Base-by-base conservation (phyloP, 2,797 vertebrate genomes). In the Hypotaenidia philippensis region DNA sequence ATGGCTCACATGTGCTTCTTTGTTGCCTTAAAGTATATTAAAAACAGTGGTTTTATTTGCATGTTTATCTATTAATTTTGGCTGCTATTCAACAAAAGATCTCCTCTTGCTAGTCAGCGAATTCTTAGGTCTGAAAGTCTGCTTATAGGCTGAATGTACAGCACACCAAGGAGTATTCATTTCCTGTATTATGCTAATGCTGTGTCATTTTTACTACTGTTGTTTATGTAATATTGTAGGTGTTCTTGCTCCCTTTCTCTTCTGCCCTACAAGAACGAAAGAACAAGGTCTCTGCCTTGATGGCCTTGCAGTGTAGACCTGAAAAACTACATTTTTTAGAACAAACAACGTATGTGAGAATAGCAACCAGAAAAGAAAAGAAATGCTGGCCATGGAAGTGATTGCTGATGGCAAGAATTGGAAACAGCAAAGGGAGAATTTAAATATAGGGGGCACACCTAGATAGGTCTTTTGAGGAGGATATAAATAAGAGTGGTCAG, bases 31-130 rank as follows among this genome's bases (percentile, higher is more conserved):
- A 85, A 83, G 56, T 65, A 60, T 76, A 75, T 93, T 77, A 65
- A 83, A 95, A 87, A 0, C n/a, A 71, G 56, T 57, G 57, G n/a
- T 1, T 85, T 95, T 79, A 78, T 89, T 85, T 96, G 26, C 25
- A 52, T 71, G 14, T 75, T 96, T 91, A 69, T 84, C 40, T 94
- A 20, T 85, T 94, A 71, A 71, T 94, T 91, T 96, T 91, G 87
- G 68, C 75, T 80, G 7, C 36, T 87, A 20, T 87, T 78, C 83
- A 92, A 72, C 23, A 55, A 77, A 90, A 91, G 36, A 61, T 70
- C 19, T 10, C 38, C 36, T 75, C 41, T 85, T 94, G 32, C 56
- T 89, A 32, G 29, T 29, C 1, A 0, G 57, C 55, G 80, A 78
- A 85, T 86, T 74, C 45, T 66, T 79, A 36, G 76, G n/a, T 8